Percentiles rank a stretch among this genome's conserved stretches.
Evolutionary conservation across 2,113 vertebrate species (phyloP).

Genomic region (Pungitius pungitius): DNA sequence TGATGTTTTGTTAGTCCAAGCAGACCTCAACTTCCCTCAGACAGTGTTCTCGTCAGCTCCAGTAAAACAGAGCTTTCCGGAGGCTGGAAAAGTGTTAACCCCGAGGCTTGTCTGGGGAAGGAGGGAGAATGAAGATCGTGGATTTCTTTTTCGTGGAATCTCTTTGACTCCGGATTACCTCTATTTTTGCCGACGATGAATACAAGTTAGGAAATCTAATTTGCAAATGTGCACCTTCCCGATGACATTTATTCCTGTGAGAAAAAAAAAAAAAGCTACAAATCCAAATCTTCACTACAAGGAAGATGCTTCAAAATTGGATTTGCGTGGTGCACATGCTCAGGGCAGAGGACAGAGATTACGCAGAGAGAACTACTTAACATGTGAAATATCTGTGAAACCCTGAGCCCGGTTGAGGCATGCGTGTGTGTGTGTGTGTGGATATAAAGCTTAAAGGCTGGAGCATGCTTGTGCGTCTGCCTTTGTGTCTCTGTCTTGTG

Average conservation of each 20-base stretch:
- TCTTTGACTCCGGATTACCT: neutral
- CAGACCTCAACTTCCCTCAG: conserved; percentile 18
- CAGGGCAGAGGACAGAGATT: conserved; percentile 51
- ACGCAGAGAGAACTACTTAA: conserved; percentile 19
- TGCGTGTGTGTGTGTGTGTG: conserved; percentile 3
- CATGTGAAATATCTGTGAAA: conserved; percentile 41
- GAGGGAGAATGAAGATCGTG: neutral
- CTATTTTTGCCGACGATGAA: neutral
- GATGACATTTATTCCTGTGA: neutral
- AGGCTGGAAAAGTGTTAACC: conserved; percentile 10
- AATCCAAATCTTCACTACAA: conserved; percentile 8
- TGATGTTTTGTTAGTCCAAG: conserved; percentile 27
- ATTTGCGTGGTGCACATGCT: conserved; percentile 22
- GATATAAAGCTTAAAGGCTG: conserved; percentile 29
- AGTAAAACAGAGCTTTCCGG: conserved; percentile 41
- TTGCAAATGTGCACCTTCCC: conserved; percentile 7
- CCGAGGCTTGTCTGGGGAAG: neutral
- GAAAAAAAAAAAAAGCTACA: neutral
- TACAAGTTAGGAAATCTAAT: neutral
- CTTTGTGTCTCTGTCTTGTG: too few relatives aligned
- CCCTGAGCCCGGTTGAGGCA: conserved; percentile 26
- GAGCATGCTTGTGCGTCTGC: too few relatives aligned
- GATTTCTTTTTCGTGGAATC: neutral
- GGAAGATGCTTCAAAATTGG: conserved; percentile 35
- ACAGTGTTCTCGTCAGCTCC: conserved; percentile 1